These are phyloP conservation scores for Zophobas morio DNA, from an alignment of 1,140 invertebrate species.

Conservation along the genomic window DNA sequence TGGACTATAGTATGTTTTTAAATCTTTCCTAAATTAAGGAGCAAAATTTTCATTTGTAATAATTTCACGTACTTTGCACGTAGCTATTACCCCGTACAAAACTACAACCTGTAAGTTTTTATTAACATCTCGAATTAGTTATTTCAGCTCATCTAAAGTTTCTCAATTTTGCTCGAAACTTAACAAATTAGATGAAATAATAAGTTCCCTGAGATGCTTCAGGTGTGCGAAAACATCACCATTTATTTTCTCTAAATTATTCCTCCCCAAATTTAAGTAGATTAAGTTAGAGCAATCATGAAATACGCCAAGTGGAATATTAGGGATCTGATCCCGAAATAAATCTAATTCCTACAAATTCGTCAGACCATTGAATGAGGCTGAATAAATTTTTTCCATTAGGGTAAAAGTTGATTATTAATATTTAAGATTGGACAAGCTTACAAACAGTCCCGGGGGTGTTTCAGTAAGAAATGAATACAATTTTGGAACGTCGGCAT, in stretches of 20 bases:
- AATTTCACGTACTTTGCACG: too few species aligned
- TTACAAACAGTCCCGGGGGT: slow-evolving; percentile 2
- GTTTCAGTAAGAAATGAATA: slow-evolving; percentile 8
- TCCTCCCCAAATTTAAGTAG: slow-evolving; percentile 25
- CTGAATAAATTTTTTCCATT: slow-evolving; percentile 22
- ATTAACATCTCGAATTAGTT: too few species aligned
- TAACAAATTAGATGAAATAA: background rate
- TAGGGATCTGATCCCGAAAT: slow-evolving; percentile 24
- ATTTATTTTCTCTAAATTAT: slow-evolving; percentile 11
- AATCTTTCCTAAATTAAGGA: too few species aligned
- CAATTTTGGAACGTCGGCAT: slow-evolving; percentile 1
- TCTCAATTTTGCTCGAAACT: background rate
- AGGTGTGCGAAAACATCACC: background rate
- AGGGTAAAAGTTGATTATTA: slow-evolving; percentile 27
- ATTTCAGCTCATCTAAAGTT: background rate
- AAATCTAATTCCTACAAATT: slow-evolving; percentile 37
- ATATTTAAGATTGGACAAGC: slow-evolving; percentile 20
- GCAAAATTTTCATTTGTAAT: too few species aligned
- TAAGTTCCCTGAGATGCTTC: slow-evolving; percentile 3
- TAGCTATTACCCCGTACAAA: too few species aligned
- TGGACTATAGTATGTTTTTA: too few species aligned
- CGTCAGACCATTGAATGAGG: slow-evolving; percentile 8
- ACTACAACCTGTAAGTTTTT: too few species aligned
- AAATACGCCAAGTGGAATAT: slow-evolving; percentile 24
- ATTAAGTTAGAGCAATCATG: slow-evolving; percentile 15